Evolutionary conservation across 2,797 vertebrate genomes (phyloP), one percentile per base, ranked within the genome.

Genomic region (Macrochelys suwanniensis): DNA sequence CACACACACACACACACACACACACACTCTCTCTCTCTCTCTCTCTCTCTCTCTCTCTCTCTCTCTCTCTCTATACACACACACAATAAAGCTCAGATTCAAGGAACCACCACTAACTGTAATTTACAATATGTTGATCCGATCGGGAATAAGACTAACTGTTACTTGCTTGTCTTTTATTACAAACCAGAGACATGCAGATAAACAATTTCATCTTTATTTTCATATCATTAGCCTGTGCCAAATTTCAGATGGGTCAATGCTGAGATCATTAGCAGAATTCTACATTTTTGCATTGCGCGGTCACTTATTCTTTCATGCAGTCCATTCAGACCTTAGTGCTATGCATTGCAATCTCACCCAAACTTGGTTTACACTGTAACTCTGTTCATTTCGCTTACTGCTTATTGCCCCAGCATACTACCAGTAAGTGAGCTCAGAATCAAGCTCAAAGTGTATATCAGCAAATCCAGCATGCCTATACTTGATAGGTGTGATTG

Each of bases 81-180:
- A n/a, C n/a, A n/a, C n/a, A n/a, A 1, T 2, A 84, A 7, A 56
- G 2, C 2, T 3, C 17, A 0, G 37, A 10, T 68, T 21, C 42
- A 53, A 54, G 49, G 86, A 89, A 59, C 47, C 1, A 0, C 0
- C 28, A 89, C 5, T 68, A 91, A 37, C 28, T 59, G 47, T 47
- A 47, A 47, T 47, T 47, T 47, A 7, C 11, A 80, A 68, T 89
- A 83, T 1, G 2, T 15, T 3, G 0, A 51, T 19, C 12, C 23
- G 1, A 61, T 82, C 51, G 68, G 1, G 8, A 85, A 74, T 1
- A 76, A 84, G 2, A 2, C 9, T 1, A 80, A 85, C 61, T 56
- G 12, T 10, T 86, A 51, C 88, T 85, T 91, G 16, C 16, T 53
- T 57, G 25, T 0, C 9, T 51, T 86, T 8, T 89, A 85, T 84